These are phyloP conservation scores for Columba janthina DNA, from an alignment of 2,113 vertebrate species.

Conservation along the genomic window DNA sequence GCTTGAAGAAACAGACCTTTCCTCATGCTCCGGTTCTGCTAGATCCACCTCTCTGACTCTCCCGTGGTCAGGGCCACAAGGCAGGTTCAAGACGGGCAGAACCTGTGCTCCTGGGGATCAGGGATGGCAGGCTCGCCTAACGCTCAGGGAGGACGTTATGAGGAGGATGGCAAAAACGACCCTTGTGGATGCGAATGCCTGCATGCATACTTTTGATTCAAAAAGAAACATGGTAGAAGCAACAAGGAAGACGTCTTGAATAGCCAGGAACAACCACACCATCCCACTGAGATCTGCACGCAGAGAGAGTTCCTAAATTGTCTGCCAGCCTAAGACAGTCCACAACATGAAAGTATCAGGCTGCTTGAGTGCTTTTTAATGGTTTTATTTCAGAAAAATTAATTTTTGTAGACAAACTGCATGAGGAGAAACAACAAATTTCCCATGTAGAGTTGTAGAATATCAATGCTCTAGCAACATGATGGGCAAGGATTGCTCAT, in stretches of 20 bases:
- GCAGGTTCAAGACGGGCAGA: background rate
- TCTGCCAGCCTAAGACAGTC: background rate
- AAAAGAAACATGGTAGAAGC: background rate
- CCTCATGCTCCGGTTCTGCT: background rate
- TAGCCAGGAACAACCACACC: background rate
- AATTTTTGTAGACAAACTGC: background rate
- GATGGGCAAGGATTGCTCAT: background rate
- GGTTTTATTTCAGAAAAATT: background rate
- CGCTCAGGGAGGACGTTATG: background rate
- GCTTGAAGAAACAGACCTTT: background rate
- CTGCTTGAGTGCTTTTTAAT: background rate
- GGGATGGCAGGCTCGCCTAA: background rate
- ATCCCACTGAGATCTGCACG: background rate
- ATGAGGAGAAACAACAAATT: background rate
- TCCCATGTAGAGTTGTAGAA: background rate
- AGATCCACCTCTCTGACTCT: background rate
- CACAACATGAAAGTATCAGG: background rate
- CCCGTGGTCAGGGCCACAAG: background rate
- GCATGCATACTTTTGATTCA: background rate
- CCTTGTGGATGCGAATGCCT: accelerated
- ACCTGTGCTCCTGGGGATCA: background rate
- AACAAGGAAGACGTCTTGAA: background rate
- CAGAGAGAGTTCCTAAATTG: background rate
- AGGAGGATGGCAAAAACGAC: background rate
- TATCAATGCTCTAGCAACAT: background rate